Base-by-base conservation (phyloP, 1,140 invertebrate species). In the Chionoecetes opilio region DNA sequence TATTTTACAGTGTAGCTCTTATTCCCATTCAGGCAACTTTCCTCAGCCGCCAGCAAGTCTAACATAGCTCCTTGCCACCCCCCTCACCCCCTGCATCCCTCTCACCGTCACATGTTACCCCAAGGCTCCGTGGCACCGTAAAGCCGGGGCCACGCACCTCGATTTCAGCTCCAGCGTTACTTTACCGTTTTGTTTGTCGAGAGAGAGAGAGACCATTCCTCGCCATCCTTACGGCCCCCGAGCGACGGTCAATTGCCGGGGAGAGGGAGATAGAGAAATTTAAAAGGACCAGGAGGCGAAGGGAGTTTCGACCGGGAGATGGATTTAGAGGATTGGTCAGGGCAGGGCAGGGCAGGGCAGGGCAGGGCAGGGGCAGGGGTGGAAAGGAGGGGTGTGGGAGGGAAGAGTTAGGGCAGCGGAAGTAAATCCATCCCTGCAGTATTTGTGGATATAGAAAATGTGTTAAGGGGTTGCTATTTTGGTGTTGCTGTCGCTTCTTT, bases 231-330 rank as follows among this genome's bases (percentile, higher is more conserved):
- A 90, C 88, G 88, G 41, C 41, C 88, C 88, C 88, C 3, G 86
- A 29, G 88, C 88, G 88, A 53, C 88, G 41, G 38, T 90, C 38
- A 53, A 90, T 90, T 53, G 88, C 88, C 41, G 35, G 32, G 9
- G 21, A 31, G 88, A 90, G 35, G 41, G 88, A 90, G 88, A 90
- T 90, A 90, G 88, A 90, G 88, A 90, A 90, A 90, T 90, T 90
- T 90, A 90, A 53, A 90, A 53, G 88, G 38, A 31, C 38, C n/a
- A 17, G 38, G 14, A 31, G 29, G 3, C 29, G 29, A 53, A 31
- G 38, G 41, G 38, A 53, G 41, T 90, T 90, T 90, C 87, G 63
- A 90, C 26, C 21, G 41, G 32, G 38, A 14, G 88, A 90, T 53
- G 88, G 88, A 90, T 90, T 90, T 90, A 90, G 6, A 41, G 26